These are phyloP conservation scores for Hozukius guyotensis DNA, from an alignment of 2,797 vertebrate genomes.

Conservation along the genomic window DNA sequence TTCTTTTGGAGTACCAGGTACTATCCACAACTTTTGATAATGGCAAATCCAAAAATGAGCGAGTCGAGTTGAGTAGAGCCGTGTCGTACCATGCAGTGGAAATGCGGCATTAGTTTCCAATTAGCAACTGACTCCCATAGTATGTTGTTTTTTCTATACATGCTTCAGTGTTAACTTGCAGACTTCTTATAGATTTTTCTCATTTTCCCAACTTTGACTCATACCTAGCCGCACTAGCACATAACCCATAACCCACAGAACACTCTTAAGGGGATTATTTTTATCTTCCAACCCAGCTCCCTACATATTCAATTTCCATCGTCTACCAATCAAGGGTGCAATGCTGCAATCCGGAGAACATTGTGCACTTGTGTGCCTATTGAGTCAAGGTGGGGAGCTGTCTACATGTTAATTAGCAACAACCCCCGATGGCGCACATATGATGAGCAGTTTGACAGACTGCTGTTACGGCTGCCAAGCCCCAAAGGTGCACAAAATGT, in stretches of 20 bases:
- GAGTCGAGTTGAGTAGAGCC: too few species aligned
- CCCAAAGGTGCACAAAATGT: neutral
- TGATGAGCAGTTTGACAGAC: neutral
- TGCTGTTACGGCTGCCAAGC: neutral
- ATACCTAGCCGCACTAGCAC: neutral
- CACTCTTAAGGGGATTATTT: neutral
- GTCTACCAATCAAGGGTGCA: neutral
- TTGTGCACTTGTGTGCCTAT: neutral
- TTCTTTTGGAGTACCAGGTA: too few species aligned
- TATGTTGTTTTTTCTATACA: neutral
- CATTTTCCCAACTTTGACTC: neutral
- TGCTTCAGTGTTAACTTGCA: neutral
- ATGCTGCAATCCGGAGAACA: neutral
- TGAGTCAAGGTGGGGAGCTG: neutral
- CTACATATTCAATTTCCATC: neutral
- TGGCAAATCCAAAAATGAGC: too few species aligned
- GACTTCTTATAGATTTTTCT: neutral
- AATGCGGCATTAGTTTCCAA: too few species aligned
- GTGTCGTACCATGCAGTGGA: too few species aligned
- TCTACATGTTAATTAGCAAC: conserved; percentile 1
- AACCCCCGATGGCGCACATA: neutral
- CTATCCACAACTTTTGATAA: too few species aligned
- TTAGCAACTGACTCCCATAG: neutral
- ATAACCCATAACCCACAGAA: neutral
- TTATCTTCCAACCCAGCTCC: neutral